Conservation (phyloP, 2,113 vertebrate genomes). For the Geococcyx californianus region DNA sequence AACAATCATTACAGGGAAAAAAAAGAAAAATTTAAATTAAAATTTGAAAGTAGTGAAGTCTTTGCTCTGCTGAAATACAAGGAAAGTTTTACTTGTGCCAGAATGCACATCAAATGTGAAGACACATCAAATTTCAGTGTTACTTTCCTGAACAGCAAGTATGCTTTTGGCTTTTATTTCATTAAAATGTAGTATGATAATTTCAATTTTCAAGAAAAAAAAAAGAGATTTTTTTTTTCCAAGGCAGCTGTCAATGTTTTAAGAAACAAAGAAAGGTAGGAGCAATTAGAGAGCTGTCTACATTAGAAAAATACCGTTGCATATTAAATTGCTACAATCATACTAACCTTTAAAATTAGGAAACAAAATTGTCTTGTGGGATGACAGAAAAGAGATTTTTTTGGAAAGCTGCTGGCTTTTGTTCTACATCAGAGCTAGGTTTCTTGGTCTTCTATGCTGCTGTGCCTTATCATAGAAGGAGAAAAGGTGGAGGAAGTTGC, state of each 20-base stretch:
- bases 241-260: background rate
- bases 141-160: background rate
- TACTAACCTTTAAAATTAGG: background rate
- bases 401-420: background rate
- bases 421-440: background rate
- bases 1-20: background rate
- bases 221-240: background rate
- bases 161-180: background rate
- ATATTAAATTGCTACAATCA: background rate
- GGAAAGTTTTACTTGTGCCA: background rate
- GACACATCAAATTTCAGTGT: background rate
- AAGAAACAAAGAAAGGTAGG: background rate
- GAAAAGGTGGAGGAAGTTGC: rapidly evolving
- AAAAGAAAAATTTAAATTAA: background rate
- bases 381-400: background rate
- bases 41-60: background rate
- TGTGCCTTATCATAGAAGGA: background rate
- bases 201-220: background rate
- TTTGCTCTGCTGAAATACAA: background rate
- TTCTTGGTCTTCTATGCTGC: background rate
- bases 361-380: background rate
- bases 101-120: background rate
- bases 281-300: background rate
- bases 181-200: background rate
- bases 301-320: background rate